These are phyloP conservation scores for Elymnias hypermnestra DNA, from an alignment of 1,140 invertebrate genomes.

Conservation along the genomic window DNA sequence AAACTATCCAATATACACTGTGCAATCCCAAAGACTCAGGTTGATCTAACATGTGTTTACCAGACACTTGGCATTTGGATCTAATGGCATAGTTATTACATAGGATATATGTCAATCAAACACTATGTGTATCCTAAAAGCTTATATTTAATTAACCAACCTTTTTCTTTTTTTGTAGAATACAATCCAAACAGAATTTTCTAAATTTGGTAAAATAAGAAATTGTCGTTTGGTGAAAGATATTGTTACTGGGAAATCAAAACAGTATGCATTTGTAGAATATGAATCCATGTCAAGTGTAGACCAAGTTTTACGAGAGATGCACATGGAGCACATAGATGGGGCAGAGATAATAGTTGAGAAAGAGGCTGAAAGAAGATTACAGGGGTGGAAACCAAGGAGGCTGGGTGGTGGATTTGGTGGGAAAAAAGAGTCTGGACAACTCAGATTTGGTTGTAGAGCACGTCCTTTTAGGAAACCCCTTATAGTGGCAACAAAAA, in stretches of 20 bases:
- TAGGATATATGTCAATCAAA: too few relatives aligned
- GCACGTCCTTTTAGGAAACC: constrained; percentile 85
- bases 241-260: constrained; percentile 88
- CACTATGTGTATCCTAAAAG: too few relatives aligned
- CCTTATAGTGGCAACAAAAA: constrained; percentile 40
- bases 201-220: constrained; percentile 81
- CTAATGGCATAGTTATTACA: too few relatives aligned
- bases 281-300: constrained; percentile 79
- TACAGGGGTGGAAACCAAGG: constrained; percentile 86
- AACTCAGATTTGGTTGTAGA: constrained; percentile 89
- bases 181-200: constrained; percentile 79
- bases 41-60: too few relatives aligned
- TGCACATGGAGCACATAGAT: constrained; percentile 77
- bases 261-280: constrained; percentile 92
- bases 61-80: too few relatives aligned
- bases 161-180: constrained; percentile 46
- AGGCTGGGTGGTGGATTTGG: constrained; percentile 92
- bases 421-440: constrained; percentile 91
- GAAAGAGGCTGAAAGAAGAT: constrained; percentile 77
- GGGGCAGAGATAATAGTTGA: constrained; percentile 83
- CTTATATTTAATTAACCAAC: background rate
- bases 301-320: constrained; percentile 77
- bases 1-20: too few relatives aligned
- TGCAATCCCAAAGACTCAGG: too few relatives aligned
- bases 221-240: constrained; percentile 84